Conservation (phyloP, 2,797 vertebrate genomes). For the Propithecus deckenii region DNA sequence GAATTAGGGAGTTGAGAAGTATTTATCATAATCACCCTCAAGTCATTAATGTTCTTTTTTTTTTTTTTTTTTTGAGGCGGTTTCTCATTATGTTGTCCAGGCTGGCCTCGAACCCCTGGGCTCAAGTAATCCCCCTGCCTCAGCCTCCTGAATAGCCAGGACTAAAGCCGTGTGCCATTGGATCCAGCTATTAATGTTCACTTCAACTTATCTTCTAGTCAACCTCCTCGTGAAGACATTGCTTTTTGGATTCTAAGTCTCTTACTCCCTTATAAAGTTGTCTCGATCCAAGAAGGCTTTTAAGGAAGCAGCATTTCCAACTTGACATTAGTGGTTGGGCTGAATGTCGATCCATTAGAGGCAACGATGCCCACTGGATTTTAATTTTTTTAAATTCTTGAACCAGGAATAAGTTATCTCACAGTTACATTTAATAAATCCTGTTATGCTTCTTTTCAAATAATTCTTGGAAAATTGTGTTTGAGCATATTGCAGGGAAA, state of each 20-base stretch:
- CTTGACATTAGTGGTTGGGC: background rate
- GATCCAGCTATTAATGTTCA: background rate
- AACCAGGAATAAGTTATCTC: background rate
- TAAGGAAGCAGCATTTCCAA: background rate
- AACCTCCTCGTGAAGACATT: background rate
- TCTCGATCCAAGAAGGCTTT: background rate
- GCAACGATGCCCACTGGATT: background rate
- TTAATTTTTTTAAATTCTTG: background rate
- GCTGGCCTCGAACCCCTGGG: background rate
- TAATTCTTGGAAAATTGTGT: slow-evolving; percentile 54
- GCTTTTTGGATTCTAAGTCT: background rate
- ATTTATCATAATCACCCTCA: background rate
- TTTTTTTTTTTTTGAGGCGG: background rate
- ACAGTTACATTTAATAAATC: slow-evolving; percentile 38
- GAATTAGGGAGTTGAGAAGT: background rate
- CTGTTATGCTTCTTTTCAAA: slow-evolving; percentile 2
- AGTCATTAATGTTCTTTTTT: background rate
- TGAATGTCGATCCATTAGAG: background rate
- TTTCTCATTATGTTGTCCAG: background rate
- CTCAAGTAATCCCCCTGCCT: background rate
- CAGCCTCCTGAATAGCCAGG: background rate
- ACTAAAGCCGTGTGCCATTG: background rate
- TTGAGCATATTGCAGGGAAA: background rate
- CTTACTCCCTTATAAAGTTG: slow-evolving; percentile 35
- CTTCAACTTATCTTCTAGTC: background rate